A percentile compares a stretch with the other conserved stretches of the same genome.
Evolutionary conservation across 2,113 vertebrate genomes (phyloP).

Genomic region (Oriolus oriolus): DNA sequence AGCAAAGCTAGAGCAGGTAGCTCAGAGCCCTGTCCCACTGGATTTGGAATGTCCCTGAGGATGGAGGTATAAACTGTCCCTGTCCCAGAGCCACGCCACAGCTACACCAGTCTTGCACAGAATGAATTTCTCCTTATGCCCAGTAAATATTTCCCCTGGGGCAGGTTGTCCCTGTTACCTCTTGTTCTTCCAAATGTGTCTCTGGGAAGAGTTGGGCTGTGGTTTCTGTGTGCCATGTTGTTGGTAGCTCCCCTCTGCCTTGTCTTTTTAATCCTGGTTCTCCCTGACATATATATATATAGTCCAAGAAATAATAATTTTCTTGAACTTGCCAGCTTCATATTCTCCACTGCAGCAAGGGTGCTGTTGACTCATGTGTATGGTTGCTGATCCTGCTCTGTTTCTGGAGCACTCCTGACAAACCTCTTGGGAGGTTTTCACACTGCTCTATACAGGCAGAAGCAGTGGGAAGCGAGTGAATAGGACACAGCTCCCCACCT

Average conservation of each 20-base stretch:
- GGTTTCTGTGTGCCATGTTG: not conserved
- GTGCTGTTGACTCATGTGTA: not conserved
- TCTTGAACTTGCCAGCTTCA: not conserved
- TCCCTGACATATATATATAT: not conserved
- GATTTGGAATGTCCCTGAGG: not conserved
- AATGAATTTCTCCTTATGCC: not conserved
- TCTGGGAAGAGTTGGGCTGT: not conserved
- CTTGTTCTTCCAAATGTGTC: not conserved
- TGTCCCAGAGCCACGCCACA: not conserved
- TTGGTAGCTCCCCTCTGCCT: not conserved
- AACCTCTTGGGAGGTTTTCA: not conserved
- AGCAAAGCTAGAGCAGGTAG: not conserved
- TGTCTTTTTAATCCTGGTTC: not conserved
- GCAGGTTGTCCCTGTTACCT: not conserved
- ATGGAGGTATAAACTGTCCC: not conserved
- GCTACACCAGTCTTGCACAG: not conserved
- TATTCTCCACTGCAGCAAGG: not conserved
- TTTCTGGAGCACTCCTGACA: not conserved
- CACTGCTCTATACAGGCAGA: not conserved
- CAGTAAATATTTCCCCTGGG: not conserved
- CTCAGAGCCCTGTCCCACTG: not conserved
- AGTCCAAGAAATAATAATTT: not conserved
- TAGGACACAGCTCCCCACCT: not conserved
- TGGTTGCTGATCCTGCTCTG: not conserved
- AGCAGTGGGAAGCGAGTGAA: not conserved